phyloP scores from a whole-genome alignment of 2,113 vertebrate species.

The Onychorhynchus coronatus region DNA sequence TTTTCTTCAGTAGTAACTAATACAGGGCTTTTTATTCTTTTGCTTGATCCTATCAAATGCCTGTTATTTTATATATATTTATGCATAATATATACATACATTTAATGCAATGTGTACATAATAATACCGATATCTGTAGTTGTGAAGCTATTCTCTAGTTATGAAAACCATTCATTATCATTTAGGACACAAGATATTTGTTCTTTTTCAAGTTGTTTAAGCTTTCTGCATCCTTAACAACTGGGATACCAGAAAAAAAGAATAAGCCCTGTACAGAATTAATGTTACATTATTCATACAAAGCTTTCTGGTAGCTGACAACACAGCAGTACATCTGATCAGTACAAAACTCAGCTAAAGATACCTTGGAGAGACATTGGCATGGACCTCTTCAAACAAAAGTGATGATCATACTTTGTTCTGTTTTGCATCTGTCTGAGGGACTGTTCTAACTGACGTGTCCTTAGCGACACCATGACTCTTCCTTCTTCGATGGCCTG shows the following conservation, averaged over 20 bases:
- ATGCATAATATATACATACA: not conserved
- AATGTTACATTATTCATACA: not conserved
- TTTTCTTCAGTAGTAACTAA: not conserved
- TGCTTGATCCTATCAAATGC: not conserved
- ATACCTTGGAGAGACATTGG: accelerated
- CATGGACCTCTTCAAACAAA: not conserved
- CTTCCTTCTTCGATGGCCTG: not conserved
- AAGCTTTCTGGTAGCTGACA: not conserved
- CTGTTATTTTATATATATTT: not conserved
- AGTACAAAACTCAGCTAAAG: not conserved
- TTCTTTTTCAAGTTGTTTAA: not conserved
- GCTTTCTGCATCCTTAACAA: not conserved
- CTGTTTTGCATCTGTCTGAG: not conserved
- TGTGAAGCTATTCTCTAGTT: not conserved
- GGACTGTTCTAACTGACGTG: no score
- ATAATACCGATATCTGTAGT: not conserved
- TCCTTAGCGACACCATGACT: not conserved
- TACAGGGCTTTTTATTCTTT: not conserved
- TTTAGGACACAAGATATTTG: not conserved
- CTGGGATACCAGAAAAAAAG: not conserved
- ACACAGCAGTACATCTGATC: accelerated
- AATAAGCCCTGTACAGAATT: not conserved
- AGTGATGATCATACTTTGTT: accelerated
- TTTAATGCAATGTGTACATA: not conserved
- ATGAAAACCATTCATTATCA: not conserved